Percentiles rank a stretch among this genome's conserved stretches.
Evolutionary conservation across 2,888 invertebrate species (phyloP).

Genomic region (Microctonus aethiopoides): DNA sequence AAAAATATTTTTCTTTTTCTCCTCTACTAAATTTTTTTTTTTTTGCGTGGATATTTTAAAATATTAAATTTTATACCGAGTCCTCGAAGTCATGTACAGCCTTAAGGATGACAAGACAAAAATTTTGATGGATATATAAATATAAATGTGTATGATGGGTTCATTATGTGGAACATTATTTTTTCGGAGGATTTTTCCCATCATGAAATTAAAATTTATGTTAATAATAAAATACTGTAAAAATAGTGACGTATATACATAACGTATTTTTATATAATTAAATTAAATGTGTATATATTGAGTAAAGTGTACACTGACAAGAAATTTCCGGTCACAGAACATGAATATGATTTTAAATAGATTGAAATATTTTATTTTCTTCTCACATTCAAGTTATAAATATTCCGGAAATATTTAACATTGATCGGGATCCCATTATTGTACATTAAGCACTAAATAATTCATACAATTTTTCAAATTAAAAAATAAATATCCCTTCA

Average conservation of each 20-base stretch:
- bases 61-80: too few species aligned
- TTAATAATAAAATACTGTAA: neutral
- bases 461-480: too few species aligned
- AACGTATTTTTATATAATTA: neutral
- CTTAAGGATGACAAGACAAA: neutral
- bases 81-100: neutral
- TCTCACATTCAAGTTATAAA: neutral
- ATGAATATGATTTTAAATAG: neutral
- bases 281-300: neutral
- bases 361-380: neutral
- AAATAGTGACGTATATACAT: neutral
- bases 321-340: neutral
- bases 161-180: neutral
- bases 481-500: too few species aligned
- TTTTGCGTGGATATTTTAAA: too few species aligned
- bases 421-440: neutral
- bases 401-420: neutral
- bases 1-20: neutral
- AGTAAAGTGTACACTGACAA: neutral
- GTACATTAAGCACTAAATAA: too few species aligned
- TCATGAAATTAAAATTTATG: neutral
- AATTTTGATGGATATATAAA: neutral
- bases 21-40: neutral
- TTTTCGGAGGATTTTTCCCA: neutral
- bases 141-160: neutral